Evolutionary conservation across 2,113 vertebrate species (phyloP).

Genomic region (Suricata suricatta): DNA sequence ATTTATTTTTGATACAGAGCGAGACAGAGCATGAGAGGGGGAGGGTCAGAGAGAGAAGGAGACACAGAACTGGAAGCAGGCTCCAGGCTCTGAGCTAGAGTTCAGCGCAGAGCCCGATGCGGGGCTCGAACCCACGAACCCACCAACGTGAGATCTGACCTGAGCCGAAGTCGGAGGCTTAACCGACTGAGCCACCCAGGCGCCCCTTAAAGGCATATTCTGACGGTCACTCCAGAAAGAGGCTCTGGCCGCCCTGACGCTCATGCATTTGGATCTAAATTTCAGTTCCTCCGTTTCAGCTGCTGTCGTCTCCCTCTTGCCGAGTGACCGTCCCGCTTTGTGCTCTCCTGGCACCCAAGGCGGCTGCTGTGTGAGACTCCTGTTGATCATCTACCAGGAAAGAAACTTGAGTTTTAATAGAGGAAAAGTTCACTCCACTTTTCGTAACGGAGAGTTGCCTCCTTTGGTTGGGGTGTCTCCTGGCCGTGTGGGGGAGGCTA

Average conservation of each 20-base stretch:
- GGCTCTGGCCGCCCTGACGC: no score
- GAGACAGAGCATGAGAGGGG: no score
- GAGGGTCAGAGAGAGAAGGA: no score
- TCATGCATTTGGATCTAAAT: neutral
- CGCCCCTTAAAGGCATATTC: no score
- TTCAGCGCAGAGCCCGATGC: no score
- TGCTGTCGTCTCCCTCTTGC: neutral
- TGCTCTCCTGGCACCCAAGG: neutral
- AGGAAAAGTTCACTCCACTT: neutral
- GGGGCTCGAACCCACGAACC: no score
- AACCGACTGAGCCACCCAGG: no score
- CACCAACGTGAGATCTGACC: no score
- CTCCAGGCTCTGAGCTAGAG: no score
- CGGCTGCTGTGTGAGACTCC: neutral
- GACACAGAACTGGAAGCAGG: no score
- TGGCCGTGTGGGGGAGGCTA: rapidly evolving
- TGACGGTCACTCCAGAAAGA: neutral
- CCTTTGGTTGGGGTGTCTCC: neutral
- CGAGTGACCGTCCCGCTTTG: rapidly evolving
- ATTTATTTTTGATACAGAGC: no score
- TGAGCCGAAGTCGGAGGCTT: no score
- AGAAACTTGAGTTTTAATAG: neutral
- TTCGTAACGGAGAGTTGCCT: neutral
- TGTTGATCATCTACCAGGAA: neutral
- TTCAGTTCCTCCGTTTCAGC: neutral